phyloP scores from a whole-genome alignment of 1,140 invertebrate species.

The Lasioglossum baleicum region DNA sequence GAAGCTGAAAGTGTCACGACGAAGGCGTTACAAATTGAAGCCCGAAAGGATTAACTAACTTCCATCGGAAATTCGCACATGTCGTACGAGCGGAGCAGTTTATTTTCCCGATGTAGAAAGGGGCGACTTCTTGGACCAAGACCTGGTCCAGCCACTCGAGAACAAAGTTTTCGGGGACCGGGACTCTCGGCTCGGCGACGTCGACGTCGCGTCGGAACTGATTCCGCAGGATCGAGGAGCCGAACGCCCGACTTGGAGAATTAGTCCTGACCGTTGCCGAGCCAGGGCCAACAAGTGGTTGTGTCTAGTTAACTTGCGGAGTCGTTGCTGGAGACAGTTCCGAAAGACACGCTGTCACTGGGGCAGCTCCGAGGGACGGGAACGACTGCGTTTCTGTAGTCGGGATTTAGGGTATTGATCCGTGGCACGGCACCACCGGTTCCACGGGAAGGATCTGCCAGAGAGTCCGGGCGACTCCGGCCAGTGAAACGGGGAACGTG shows the following conservation, averaged over 20 bases:
- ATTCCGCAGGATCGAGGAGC: conserved; percentile 26
- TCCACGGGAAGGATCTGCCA: background rate
- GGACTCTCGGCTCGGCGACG: background rate
- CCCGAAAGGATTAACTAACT: no score
- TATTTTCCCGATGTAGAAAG: background rate
- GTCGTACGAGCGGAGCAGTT: background rate
- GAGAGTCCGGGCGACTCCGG: background rate
- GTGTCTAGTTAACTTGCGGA: conserved; percentile 61
- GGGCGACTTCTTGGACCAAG: background rate
- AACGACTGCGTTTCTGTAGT: conserved; percentile 11
- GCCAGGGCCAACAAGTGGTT: conserved; percentile 61
- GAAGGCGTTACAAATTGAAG: no score
- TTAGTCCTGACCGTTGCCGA: conserved; percentile 54
- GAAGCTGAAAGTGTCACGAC: no score
- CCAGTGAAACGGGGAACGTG: conserved; percentile 37
- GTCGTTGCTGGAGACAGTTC: conserved; percentile 61
- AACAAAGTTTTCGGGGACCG: conserved; percentile 1
- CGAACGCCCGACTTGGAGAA: conserved; percentile 46
- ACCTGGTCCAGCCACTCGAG: background rate
- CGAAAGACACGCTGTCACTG: conserved; percentile 56
- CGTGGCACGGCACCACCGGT: background rate
- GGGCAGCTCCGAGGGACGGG: conserved; percentile 34
- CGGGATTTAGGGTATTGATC: conserved; percentile 32
- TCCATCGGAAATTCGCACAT: no score
- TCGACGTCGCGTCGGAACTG: conserved; percentile 32